Base-by-base conservation (phyloP, 2,113 vertebrate genomes). In the Apodemus speciosus region DNA sequence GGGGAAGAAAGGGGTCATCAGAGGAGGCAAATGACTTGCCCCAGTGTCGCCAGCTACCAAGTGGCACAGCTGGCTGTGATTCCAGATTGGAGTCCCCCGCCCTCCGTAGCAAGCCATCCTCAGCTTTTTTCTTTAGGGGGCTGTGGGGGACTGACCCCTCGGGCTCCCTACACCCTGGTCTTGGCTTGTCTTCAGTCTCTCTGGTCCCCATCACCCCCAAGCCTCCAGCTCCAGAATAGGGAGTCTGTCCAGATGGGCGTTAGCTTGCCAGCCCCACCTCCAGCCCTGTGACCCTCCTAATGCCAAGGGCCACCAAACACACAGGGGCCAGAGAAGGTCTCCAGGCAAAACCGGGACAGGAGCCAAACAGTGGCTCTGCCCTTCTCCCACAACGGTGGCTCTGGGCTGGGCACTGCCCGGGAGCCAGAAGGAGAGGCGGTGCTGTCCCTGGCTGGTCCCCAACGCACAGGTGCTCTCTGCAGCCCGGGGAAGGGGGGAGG, bases 401-500 rank as follows among this genome's bases (percentile, higher is more conserved):
- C 35, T n/a, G n/a, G 88, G n/a, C 69, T 75, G 23, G 69, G 72
- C 72, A 27, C 84, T 43, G 46, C 58, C 85, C 40, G 6, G 38
- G 81, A 69, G 72, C 77, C 38, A 27, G 58, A 0, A 2, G 77
- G 46, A 58, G 56, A 13, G 20, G 73, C 0, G 0, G 25, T 5
- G 32, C 15, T 69, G 73, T 20, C 73, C 62, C 62, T 77, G 84
- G 60, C 91, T 88, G 69, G 73, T 49, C 56, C 64, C 23, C 0
- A 3, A 35, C 23, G 77, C 83, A 58, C 94, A 95, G 96, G 93
- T 94, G 91, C 80, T 94, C 56, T 1, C 62, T 0, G 0, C 1
- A 2, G 85, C 79, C 9, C 4, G 10, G 25, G 73, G 62, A 40
- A 90, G 90, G 38, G 53, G 46, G 83, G 53, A 62, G 10, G 77